Conservation (phyloP, 2,113 vertebrate genomes). For the Perccottus glenii region DNA sequence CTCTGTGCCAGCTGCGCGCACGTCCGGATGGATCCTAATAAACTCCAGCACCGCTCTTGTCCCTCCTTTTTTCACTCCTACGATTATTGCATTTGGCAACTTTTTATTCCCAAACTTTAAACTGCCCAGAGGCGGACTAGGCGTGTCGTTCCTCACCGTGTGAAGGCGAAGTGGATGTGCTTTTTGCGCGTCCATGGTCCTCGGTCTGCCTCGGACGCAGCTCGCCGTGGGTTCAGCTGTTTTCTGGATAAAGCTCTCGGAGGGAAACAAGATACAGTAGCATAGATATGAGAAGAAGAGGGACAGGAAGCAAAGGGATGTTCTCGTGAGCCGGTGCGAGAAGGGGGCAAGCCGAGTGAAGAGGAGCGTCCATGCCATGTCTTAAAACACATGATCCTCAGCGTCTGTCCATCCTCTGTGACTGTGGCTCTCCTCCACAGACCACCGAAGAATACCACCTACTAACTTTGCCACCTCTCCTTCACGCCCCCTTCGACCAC, state of each 20-base stretch:
- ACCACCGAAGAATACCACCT: neutral
- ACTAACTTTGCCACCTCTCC: neutral
- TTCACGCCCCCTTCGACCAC: neutral
- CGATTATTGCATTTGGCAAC: conserved; percentile 90
- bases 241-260: conserved; percentile 73
- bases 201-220: conserved; percentile 66
- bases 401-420: conserved; percentile 27
- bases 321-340: conserved; percentile 81
- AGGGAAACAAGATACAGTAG: conserved; percentile 84
- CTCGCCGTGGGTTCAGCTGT: conserved; percentile 69
- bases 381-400: conserved; percentile 78
- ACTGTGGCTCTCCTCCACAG: conserved; percentile 1
- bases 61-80: conserved; percentile 93
- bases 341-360: conserved; percentile 80
- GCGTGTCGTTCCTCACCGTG: conserved; percentile 52
- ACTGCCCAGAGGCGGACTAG: conserved; percentile 47
- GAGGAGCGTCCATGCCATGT: conserved; percentile 89
- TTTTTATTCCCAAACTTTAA: conserved; percentile 84
- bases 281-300: conserved; percentile 84
- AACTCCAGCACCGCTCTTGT: conserved; percentile 93
- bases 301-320: conserved; percentile 81
- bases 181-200: conserved; percentile 26
- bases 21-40: conserved; percentile 90
- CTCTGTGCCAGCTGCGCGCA: conserved; percentile 90
- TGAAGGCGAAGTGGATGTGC: conserved; percentile 18